Evolutionary conservation across 2,888 invertebrate species (phyloP), one percentile per base, ranked within the genome.

Genomic region (Ferrisia virgata): DNA sequence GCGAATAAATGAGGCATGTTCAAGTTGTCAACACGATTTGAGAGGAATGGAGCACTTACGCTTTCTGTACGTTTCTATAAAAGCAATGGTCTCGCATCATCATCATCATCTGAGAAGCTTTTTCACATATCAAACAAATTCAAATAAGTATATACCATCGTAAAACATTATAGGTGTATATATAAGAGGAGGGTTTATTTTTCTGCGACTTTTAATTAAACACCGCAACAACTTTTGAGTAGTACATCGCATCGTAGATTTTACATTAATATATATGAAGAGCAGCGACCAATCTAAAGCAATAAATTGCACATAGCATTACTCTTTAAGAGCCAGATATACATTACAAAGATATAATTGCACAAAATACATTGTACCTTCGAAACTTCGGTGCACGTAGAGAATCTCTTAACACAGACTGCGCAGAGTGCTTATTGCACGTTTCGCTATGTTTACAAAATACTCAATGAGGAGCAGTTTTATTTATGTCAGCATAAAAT

Each of bases 1-100:
- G 18, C 72, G 72, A 76, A 76, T 76, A 76, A 76, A 76, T 76
- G 72, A 76, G 72, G 72, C 72, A 36, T 76, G 72, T 22, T 76
- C 72, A 31, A 76, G 72, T 76, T 76, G 72, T 76, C 72, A 76
- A 76, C 72, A 76, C 72, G 36, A 36, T 36, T 4, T 18, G 31
- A 8, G 15, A 31, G 13, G 69, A 31, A 31, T 2, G 31, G 31
- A 31, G 31, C 31, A 28, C 64, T n/a, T n/a, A 28, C 64, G 5
- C n/a, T n/a, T n/a, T 64, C 28, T 28, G 22, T 28, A 13, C 22
- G 22, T 58, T n/a, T n/a, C n/a, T n/a, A n/a, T n/a, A n/a, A n/a
- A n/a, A n/a, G n/a, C n/a, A n/a, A 25, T 64, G 28, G 1, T 2
- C 18, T 33, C n/a, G 72, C 72, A 9, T 53, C 6, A 4, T 53